Percentiles rank a stretch among this genome's conserved stretches.
Evolutionary conservation across 1,140 invertebrate species (phyloP).

Genomic region (Reticulitermes speratus): DNA sequence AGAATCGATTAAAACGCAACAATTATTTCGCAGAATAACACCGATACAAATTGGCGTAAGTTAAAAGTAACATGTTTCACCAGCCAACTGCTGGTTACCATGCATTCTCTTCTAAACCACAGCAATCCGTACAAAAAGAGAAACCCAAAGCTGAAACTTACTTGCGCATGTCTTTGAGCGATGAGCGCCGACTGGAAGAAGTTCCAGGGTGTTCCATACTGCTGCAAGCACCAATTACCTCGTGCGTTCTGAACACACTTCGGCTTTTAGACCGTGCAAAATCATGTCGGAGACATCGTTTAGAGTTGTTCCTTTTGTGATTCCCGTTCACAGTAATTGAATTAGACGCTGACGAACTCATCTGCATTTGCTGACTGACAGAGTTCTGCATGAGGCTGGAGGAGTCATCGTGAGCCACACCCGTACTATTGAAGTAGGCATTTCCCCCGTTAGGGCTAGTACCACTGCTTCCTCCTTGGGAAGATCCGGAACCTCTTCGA

Average conservation of each 20-base stretch:
- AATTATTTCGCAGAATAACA: too few species aligned
- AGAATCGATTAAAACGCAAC: too few species aligned
- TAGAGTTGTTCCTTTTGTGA: slow-evolving; percentile 49
- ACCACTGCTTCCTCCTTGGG: slow-evolving; percentile 32
- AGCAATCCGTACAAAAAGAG: background rate
- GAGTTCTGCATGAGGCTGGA: background rate
- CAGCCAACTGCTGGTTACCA: too few species aligned
- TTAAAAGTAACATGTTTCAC: too few species aligned
- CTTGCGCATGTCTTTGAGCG: slow-evolving; percentile 50
- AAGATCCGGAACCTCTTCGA: slow-evolving; percentile 33
- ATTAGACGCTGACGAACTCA: background rate
- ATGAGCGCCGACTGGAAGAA: slow-evolving; percentile 44
- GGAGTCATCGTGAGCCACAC: background rate
- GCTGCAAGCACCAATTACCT: slow-evolving; percentile 36
- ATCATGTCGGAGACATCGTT: slow-evolving; percentile 53
- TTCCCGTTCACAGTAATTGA: background rate
- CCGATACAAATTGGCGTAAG: too few species aligned
- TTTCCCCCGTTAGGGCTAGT: background rate
- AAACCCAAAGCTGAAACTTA: slow-evolving; percentile 28
- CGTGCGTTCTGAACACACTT: slow-evolving; percentile 51
- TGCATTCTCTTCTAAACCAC: too few species aligned
- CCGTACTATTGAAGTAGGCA: background rate
- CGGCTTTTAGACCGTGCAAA: slow-evolving; percentile 53
- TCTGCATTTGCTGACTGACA: background rate
- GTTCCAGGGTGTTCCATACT: slow-evolving; percentile 39